Evolutionary conservation across 2,797 vertebrate species (phyloP).

Genomic region (Scyliorhinus canicula): DNA sequence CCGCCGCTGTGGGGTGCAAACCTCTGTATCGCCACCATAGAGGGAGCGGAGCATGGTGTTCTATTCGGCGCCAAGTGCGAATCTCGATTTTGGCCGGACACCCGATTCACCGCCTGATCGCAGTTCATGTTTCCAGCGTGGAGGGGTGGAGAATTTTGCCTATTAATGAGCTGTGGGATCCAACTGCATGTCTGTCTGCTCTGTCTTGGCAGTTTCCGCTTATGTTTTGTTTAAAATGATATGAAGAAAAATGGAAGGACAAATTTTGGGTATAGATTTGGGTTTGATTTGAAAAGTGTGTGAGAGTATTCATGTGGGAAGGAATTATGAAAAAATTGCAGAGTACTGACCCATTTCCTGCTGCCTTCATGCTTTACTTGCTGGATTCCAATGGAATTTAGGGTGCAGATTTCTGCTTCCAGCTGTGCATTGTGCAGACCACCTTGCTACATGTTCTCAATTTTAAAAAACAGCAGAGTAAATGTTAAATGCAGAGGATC

Average conservation of each 20-base stretch:
- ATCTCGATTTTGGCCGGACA: too few species aligned
- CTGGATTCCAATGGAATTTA: not conserved
- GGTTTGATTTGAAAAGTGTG: not conserved
- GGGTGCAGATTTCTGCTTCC: not conserved
- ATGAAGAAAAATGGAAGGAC: not conserved
- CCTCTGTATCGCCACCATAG: too few species aligned
- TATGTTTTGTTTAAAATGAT: not conserved
- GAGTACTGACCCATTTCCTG: not conserved
- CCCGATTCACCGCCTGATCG: too few species aligned
- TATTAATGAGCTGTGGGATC: not conserved
- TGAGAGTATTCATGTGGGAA: too few species aligned
- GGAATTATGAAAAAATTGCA: not conserved
- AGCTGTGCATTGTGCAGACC: not conserved
- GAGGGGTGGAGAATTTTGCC: too few species aligned
- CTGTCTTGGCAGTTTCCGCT: not conserved
- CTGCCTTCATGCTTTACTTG: not conserved
- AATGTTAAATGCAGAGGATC: not conserved
- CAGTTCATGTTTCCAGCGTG: too few species aligned
- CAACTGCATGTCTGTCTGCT: not conserved
- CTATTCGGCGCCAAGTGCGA: too few species aligned
- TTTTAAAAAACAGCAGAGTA: not conserved
- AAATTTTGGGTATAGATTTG: not conserved
- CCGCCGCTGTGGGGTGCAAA: too few species aligned
- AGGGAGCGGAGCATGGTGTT: too few species aligned
- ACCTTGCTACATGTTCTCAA: not conserved